phyloP scores from a whole-genome alignment of 2,797 vertebrate species.

The Allenopithecus nigroviridis region DNA sequence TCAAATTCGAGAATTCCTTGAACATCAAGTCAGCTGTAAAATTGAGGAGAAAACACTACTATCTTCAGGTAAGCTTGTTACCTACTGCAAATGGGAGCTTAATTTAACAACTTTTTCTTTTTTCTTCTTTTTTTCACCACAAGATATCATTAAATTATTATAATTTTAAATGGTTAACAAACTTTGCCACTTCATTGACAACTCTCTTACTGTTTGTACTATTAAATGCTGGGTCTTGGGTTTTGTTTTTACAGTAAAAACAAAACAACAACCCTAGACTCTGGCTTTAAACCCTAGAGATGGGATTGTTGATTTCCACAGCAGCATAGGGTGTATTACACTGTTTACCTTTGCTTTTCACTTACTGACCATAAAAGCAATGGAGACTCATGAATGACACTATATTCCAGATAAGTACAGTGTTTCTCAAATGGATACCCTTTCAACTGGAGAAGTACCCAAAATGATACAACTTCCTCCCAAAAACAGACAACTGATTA shows the following conservation, averaged over 20 bases:
- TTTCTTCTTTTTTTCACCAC: neutral
- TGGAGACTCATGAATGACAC: neutral
- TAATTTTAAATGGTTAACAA: neutral
- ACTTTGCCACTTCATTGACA: neutral
- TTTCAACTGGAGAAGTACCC: constrained; percentile 58
- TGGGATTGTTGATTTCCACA: neutral
- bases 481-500: constrained; percentile 65
- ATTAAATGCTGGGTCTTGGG: neutral
- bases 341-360: neutral
- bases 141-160: neutral
- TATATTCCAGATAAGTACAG: constrained; percentile 72
- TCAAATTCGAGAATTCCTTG: constrained; percentile 81
- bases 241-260: neutral
- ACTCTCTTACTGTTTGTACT: neutral
- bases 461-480: constrained; percentile 74
- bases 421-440: constrained; percentile 30
- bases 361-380: neutral
- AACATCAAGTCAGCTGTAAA: constrained; percentile 80
- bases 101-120: neutral
- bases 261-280: neutral
- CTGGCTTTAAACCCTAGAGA: neutral
- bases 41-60: constrained; percentile 74
- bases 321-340: rapidly evolving
- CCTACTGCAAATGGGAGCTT: constrained; percentile 22
- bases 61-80: constrained; percentile 61